These are phyloP conservation scores for Lontra canadensis DNA, from an alignment of 2,113 vertebrate genomes.

Conservation along the genomic window DNA sequence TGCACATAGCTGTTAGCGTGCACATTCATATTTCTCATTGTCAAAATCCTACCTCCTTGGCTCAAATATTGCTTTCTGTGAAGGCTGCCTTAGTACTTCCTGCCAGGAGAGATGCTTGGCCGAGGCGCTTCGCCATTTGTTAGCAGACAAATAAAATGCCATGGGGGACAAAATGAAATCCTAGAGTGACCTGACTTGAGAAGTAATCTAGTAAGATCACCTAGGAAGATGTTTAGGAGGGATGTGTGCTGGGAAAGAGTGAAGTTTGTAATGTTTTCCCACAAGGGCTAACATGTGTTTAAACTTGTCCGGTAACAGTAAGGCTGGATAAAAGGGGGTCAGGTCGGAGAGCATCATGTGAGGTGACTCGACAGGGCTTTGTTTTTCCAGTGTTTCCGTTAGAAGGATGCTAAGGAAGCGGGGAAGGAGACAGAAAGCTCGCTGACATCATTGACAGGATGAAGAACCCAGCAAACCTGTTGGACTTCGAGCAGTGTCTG, in stretches of 20 bases:
- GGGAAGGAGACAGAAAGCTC: background rate
- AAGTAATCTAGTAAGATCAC: background rate
- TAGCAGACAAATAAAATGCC: background rate
- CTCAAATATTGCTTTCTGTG: background rate
- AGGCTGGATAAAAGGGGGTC: background rate
- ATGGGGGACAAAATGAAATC: background rate
- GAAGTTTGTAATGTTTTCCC: accelerated
- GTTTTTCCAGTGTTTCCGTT: background rate
- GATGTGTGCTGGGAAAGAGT: background rate
- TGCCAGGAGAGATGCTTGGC: background rate
- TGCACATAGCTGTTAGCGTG: background rate
- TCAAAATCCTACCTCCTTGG: background rate
- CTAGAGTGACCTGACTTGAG: background rate
- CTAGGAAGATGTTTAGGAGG: background rate
- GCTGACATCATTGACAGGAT: background rate
- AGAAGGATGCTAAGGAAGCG: background rate
- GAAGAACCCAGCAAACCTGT: background rate
- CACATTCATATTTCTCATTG: background rate
- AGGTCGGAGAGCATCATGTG: accelerated
- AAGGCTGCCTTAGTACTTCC: background rate
- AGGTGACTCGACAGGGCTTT: accelerated
- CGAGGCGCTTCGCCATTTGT: background rate
- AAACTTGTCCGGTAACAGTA: background rate
- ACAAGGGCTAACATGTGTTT: background rate
- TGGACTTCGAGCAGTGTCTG: background rate